These are phyloP conservation scores for Rhagoletis pomonella DNA, from an alignment of 1,140 invertebrate species.

Conservation along the genomic window DNA sequence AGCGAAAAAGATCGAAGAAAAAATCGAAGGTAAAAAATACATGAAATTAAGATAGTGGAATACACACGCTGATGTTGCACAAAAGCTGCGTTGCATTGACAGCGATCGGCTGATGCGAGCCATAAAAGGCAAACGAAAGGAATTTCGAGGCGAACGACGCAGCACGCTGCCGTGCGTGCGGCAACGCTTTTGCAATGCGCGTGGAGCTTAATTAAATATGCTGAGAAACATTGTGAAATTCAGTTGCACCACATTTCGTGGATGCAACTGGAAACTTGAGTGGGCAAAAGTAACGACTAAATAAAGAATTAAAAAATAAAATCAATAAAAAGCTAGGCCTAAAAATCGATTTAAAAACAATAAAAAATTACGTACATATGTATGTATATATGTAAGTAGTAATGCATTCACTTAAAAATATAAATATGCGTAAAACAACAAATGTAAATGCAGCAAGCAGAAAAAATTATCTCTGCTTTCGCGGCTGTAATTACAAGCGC, in stretches of 20 bases:
- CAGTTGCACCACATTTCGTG: background rate
- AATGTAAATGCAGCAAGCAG: conserved; percentile 5
- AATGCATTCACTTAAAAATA: background rate
- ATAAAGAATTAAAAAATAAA: background rate
- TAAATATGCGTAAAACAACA: background rate
- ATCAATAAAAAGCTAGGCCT: background rate
- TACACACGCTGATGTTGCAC: conserved; percentile 1
- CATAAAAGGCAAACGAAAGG: conserved; percentile 46
- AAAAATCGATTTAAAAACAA: no score
- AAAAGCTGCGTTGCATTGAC: background rate
- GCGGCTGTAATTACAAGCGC: background rate
- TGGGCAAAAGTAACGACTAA: background rate
- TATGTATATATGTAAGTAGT: background rate
- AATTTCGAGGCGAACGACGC: background rate
- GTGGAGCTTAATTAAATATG: background rate
- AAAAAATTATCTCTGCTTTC: background rate
- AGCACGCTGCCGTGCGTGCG: background rate
- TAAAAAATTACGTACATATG: background rate
- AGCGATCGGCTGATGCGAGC: background rate
- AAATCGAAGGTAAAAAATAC: background rate
- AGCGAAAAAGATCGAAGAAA: background rate
- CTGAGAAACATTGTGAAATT: background rate
- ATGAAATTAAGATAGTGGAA: conserved; percentile 47
- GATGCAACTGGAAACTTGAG: background rate
- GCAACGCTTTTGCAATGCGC: background rate